Base-by-base conservation (phyloP, 2,797 vertebrate species). In the Sebastes hopkinsi region DNA sequence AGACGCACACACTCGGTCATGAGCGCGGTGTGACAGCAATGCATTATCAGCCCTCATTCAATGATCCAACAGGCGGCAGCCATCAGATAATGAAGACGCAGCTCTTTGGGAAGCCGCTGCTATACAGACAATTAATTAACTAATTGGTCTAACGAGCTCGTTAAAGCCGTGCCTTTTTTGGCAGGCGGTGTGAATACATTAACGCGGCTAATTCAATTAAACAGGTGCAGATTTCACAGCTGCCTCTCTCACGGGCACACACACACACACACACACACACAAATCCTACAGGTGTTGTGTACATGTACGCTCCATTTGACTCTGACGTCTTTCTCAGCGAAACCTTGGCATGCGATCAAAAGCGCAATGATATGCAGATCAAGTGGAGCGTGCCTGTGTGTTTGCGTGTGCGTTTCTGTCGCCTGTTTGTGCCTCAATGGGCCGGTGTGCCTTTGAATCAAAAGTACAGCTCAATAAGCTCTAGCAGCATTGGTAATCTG, bases 121-220 rank as follows among this genome's bases (percentile, higher is more conserved):
- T 90, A 75, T 93, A 93, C 95, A 96, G 93, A 93, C 95, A 95
- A 96, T 96, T 96, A 95, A 96, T 96, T 96, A 96, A 95, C 95
- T 95, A 95, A 96, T 96, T 96, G 95, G 80, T 94, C 94, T 96
- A 96, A 96, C 94, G 92, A 96, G 95, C 95, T 95, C 92, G 91
- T 96, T 95, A 95, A 96, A 93, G 92, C 79, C 81, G 42, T 52
- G 89, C 89, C 87, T 91, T 95, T 60, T 94, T 95, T 96, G 96
- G 96, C 95, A 95, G 94, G 89, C 66, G 78, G 93, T 91, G 88
- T 94, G 94, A 96, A 96, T 96, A 95, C 94, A 96, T 96, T 96
- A 96, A 93, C 90, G 11, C 52, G 84, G 93, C 94, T 96, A 96
- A 96, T 96, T 96, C 91, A 96, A 96, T 96, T 95, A 96, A 95